Evolutionary conservation across 2,797 vertebrate genomes (phyloP).

Genomic region (Mastacembelus armatus): DNA sequence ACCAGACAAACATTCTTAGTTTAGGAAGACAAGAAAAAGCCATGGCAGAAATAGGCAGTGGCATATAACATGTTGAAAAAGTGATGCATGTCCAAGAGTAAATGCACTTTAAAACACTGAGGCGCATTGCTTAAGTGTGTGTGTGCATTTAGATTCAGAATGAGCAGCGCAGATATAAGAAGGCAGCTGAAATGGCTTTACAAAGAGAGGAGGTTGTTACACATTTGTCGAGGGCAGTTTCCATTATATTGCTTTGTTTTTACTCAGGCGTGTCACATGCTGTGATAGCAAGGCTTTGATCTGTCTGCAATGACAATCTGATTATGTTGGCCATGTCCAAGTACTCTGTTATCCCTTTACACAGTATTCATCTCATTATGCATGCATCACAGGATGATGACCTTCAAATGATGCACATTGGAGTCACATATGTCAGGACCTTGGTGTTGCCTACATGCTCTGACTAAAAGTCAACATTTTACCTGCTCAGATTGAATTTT

Average conservation of each 20-base stretch:
- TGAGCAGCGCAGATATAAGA: constrained; percentile 22
- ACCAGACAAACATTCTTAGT: constrained; percentile 38
- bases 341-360: constrained; percentile 37
- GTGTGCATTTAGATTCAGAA: constrained; percentile 49
- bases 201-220: constrained; percentile 30
- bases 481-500: constrained; percentile 1
- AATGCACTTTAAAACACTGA: constrained; percentile 24
- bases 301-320: constrained; percentile 40
- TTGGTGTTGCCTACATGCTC: constrained; percentile 42
- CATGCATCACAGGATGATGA: constrained; percentile 44
- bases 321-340: constrained; percentile 44
- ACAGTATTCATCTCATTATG: constrained; percentile 50
- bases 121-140: constrained; percentile 34
- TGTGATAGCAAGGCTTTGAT: constrained; percentile 38
- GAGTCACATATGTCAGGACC: constrained; percentile 50
- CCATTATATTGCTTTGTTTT: constrained; percentile 9
- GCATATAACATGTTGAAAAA: constrained; percentile 29
- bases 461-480: constrained; percentile 51
- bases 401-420: constrained; percentile 51
- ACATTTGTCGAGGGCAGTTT: constrained; percentile 25
- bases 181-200: constrained; percentile 17
- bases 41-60: constrained; percentile 20
- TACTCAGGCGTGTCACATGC: constrained; percentile 2
- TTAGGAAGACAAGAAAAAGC: constrained; percentile 21
- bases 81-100: constrained; percentile 23